Percentiles rank a stretch among this genome's conserved stretches.
phyloP scores from a whole-genome alignment of 2,797 vertebrate genomes.

The Glossophaga mutica region DNA sequence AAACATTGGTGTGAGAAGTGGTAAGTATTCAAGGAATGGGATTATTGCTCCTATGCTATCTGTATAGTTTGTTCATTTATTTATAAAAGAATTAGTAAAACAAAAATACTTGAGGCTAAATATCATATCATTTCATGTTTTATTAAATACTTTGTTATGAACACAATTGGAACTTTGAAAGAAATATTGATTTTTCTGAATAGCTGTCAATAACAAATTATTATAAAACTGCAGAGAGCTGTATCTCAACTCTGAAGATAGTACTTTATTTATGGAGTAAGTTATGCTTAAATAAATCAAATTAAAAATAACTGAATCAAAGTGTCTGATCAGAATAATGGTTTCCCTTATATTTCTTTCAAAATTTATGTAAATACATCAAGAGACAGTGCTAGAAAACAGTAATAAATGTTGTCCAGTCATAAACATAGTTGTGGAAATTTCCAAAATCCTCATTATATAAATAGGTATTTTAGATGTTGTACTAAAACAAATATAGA shows the following conservation, averaged over 20 bases:
- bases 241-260: not conserved
- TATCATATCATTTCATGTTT: not conserved
- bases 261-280: not conserved
- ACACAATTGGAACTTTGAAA: not conserved
- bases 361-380: not conserved
- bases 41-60: not conserved
- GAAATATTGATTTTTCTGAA: not conserved
- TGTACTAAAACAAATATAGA: not conserved
- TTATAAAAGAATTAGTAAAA: constrained; percentile 16
- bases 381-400: not conserved
- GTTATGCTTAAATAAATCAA: not conserved
- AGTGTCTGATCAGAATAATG: not conserved
- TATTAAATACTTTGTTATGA: not conserved
- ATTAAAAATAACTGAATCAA: not conserved
- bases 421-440: not conserved
- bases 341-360: not conserved
- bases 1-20: not conserved
- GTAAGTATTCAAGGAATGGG: not conserved
- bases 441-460: not conserved
- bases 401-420: not conserved
- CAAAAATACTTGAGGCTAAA: not conserved
- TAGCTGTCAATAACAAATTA: not conserved
- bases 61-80: not conserved
- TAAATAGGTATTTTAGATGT: not conserved
- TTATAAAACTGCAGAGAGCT: not conserved